Percentiles rank a stretch among this genome's conserved stretches.
Evolutionary conservation across 2,113 vertebrate species (phyloP).

Genomic region (Spilogale gracilis): DNA sequence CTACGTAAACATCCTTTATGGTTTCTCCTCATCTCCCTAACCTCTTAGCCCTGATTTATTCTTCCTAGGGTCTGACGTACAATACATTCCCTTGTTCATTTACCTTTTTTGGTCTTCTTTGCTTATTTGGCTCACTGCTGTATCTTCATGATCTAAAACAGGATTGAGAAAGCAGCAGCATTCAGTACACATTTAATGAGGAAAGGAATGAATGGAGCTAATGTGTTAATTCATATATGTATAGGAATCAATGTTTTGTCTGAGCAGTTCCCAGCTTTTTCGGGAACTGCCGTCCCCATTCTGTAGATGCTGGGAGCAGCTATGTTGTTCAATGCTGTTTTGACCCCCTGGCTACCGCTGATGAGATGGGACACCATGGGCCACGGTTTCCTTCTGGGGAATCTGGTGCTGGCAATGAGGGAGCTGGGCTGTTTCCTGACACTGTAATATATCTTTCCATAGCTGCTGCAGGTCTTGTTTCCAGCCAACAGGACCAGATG

Average conservation of each 20-base stretch:
- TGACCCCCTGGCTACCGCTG: background rate
- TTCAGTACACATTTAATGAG: conserved; percentile 36
- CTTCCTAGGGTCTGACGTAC: background rate
- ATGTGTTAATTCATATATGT: background rate
- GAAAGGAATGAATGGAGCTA: conserved; percentile 12
- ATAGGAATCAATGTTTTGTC: background rate
- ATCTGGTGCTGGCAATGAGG: background rate
- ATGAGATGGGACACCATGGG: background rate
- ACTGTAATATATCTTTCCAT: background rate
- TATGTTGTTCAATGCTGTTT: background rate
- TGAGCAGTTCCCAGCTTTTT: background rate
- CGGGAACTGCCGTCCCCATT: background rate
- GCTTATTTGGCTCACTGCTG: background rate
- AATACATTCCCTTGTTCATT: background rate
- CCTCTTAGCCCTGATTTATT: background rate
- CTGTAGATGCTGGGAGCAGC: background rate
- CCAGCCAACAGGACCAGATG: conserved; percentile 54
- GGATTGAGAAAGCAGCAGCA: background rate
- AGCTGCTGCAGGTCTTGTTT: conserved; percentile 51
- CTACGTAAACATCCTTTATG: background rate
- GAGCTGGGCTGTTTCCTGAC: background rate
- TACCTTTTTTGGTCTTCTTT: background rate
- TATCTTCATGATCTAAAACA: background rate
- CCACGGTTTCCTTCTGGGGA: background rate
- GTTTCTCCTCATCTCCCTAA: too few relatives aligned